These are phyloP conservation scores for Leiothrix lutea DNA, from an alignment of 2,113 vertebrate species.

Conservation along the genomic window DNA sequence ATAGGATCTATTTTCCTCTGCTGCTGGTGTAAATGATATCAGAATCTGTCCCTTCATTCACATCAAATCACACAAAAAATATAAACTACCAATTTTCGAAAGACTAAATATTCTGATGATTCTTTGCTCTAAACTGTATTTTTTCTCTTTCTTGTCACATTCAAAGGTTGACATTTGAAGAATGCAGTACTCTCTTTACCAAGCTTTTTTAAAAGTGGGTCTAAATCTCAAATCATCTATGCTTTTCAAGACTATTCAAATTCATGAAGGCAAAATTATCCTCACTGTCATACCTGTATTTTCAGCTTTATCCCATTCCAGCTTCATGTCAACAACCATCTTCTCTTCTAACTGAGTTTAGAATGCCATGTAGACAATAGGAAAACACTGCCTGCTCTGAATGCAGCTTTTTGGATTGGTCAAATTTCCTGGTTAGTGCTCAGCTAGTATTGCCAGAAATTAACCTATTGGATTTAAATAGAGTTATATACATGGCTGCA, in stretches of 20 bases:
- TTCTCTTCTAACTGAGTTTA: constrained; percentile 1
- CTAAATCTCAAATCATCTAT: constrained; percentile 51
- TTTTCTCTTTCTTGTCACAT: constrained; percentile 53
- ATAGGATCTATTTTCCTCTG: not conserved
- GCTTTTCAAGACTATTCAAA: constrained; percentile 62
- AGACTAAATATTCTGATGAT: constrained; percentile 61
- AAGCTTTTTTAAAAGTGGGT: constrained; percentile 26
- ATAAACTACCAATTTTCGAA: constrained; percentile 51
- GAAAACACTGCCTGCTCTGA: not conserved
- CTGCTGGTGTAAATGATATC: not conserved
- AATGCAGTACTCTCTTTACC: constrained; percentile 37
- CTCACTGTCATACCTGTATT: constrained; percentile 54
- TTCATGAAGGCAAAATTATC: constrained; percentile 59
- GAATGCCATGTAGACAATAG: not conserved
- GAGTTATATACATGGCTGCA: not conserved
- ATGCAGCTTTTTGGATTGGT: not conserved
- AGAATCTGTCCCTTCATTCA: constrained; percentile 36
- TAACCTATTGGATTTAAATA: not conserved
- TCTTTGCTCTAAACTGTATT: constrained; percentile 49
- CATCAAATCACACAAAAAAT: constrained; percentile 47
- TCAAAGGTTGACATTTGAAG: constrained; percentile 53
- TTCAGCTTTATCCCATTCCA: constrained; percentile 50
- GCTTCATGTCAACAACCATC: constrained; percentile 25
- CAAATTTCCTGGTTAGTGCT: not conserved
- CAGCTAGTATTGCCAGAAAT: not conserved